Evolutionary conservation across 2,113 vertebrate species (phyloP).

Genomic region (Myotis lucifugus): DNA sequence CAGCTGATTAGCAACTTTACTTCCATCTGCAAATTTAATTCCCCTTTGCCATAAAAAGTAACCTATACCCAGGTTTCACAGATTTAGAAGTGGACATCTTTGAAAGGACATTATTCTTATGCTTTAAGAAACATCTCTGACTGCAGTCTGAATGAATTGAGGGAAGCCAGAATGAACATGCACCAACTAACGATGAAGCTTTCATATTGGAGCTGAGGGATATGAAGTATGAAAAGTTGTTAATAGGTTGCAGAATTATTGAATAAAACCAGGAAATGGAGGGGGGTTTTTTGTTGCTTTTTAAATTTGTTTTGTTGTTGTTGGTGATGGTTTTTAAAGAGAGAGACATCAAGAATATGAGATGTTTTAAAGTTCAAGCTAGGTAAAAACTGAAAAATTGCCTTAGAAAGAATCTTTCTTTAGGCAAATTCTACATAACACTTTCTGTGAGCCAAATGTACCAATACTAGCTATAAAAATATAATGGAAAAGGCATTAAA

Average conservation of each 20-base stretch:
- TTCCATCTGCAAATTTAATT: too few relatives aligned
- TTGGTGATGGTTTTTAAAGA: neutral
- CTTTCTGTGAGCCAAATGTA: neutral
- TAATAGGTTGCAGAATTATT: neutral
- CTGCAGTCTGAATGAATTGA: neutral
- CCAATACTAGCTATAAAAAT: neutral
- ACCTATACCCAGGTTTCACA: neutral
- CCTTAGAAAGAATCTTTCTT: neutral
- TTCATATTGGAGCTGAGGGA: too few relatives aligned
- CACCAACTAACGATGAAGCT: neutral
- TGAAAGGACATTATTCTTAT: neutral
- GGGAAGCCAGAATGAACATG: neutral
- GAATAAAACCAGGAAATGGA: neutral
- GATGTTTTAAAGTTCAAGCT: neutral
- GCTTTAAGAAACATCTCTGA: neutral
- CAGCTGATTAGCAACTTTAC: too few relatives aligned
- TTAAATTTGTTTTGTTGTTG: too few relatives aligned
- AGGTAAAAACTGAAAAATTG: neutral
- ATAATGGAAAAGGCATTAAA: neutral
- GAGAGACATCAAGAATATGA: neutral
- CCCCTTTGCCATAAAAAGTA: too few relatives aligned
- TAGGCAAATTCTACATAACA: neutral
- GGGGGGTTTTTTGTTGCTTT: neutral
- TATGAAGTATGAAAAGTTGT: neutral
- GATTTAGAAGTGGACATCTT: neutral